Percentiles rank a stretch among this genome's conserved stretches.
Conservation (phyloP, 2,797 vertebrate species). For the Eulemur rubriventer region DNA sequence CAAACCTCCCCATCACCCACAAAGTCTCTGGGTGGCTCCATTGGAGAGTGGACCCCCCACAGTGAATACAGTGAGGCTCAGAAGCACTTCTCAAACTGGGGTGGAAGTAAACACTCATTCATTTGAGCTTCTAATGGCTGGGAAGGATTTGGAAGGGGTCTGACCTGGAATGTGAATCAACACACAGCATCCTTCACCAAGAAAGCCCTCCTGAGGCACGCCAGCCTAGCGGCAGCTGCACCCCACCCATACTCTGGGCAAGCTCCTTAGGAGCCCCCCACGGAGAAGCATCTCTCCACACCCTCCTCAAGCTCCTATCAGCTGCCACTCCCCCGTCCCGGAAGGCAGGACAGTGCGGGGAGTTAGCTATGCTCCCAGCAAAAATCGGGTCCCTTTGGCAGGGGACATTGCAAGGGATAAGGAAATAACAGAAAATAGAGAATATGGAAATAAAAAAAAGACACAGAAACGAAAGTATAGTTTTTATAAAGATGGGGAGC, state of each 20-base stretch:
- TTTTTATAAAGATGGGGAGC: no score
- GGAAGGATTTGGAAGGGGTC: neutral
- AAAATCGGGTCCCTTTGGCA: no score
- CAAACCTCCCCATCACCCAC: neutral
- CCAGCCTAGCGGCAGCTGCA: neutral
- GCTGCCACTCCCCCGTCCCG: neutral
- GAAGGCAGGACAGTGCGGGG: neutral
- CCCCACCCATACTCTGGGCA: neutral
- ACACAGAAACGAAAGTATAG: no score
- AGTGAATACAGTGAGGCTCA: neutral
- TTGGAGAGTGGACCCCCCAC: accelerated
- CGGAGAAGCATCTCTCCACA: neutral
- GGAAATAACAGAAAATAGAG: no score
- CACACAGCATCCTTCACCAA: neutral
- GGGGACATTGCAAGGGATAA: no score
- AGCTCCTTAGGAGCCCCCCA: neutral
- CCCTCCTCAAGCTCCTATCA: neutral
- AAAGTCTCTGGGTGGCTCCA: neutral
- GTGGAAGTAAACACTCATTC: neutral
- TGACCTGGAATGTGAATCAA: neutral
- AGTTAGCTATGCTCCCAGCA: no score
- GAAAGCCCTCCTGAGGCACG: neutral
- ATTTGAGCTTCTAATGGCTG: neutral
- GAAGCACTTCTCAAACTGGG: neutral
- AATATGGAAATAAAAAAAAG: no score